Evolutionary conservation across 2,113 vertebrate species (phyloP).

Genomic region (Excalfactoria chinensis): DNA sequence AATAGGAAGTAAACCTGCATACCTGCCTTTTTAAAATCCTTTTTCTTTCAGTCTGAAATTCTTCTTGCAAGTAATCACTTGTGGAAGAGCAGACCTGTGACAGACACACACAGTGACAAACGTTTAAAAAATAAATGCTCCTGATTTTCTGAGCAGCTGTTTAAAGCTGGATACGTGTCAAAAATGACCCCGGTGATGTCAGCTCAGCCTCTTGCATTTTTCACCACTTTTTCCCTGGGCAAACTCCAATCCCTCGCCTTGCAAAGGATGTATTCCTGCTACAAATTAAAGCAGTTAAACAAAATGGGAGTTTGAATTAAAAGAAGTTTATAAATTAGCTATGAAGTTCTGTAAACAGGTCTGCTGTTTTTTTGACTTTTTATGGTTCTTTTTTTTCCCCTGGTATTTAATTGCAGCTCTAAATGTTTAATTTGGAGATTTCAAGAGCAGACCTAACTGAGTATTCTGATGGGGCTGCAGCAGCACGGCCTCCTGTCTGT

Average conservation of each 20-base stretch:
- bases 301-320: slow-evolving; percentile 44
- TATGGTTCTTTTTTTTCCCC: slow-evolving; percentile 4
- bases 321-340: slow-evolving; percentile 79
- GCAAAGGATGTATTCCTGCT: slow-evolving; percentile 20
- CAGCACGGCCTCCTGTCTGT: slow-evolving; percentile 49
- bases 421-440: slow-evolving; percentile 78
- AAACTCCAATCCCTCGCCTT: slow-evolving; percentile 31
- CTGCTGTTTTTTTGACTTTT: slow-evolving; percentile 19
- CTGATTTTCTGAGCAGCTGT: slow-evolving; percentile 62
- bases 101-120: slow-evolving; percentile 52
- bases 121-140: slow-evolving; percentile 61
- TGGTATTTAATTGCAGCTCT: slow-evolving; percentile 74
- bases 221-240: slow-evolving; percentile 57
- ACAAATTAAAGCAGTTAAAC: slow-evolving; percentile 75
- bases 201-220: slow-evolving; percentile 69
- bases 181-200: slow-evolving; percentile 44
- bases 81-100: slow-evolving; percentile 37
- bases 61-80: neutral
- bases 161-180: slow-evolving; percentile 65
- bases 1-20: neutral
- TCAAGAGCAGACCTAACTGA: neutral
- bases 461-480: slow-evolving; percentile 27
- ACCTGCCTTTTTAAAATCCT: neutral
- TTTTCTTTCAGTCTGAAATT: neutral
- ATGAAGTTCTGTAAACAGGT: slow-evolving; percentile 76